Base-by-base conservation (phyloP, 2,797 vertebrate genomes). In the Onychomys torridus region DNA sequence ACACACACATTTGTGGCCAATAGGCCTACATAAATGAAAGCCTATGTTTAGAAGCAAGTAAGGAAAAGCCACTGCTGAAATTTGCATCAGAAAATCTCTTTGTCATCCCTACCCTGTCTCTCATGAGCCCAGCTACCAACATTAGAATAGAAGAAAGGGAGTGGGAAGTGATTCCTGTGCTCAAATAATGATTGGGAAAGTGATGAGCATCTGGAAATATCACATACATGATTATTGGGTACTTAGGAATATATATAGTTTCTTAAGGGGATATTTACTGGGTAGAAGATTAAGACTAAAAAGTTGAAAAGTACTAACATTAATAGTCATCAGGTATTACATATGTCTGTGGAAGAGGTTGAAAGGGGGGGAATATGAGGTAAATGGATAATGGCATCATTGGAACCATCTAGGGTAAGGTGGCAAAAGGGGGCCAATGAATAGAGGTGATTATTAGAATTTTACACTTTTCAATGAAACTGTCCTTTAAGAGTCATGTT, bases 151-250 rank as follows among this genome's bases (percentile, higher is more conserved):
- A 40, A 29, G 4, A 29, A 78, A 65, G 25, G 0, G 6, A 5
- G 29, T 10, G 40, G 1, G 5, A 8, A 1, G 3, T 2, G 5
- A 9, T 59, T 63, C 16, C 2, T n/a, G 3, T 10, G 2, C 11
- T 78, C 75, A 27, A 37, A 29, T 73, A n/a, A n/a, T 9, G 34
- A 10, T 6, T 12, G 6, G 5, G 1, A 3, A 32, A 10, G 10
- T 73, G 13, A 11, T 37, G 2, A 17, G 7, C 65, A 6, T 19
- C 57, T 57, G 14, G 3, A 71, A 40, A 5, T 63, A 37, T 4
- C 32, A 34, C 11, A 37, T 6, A 73, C 4, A 75, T 49, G 49
- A n/a, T 32, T 75, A 0, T 21, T 55, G 11, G 32, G 16, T n/a
- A 76, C 16, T 29, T 61, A 34, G 49, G 40, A 84, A 29, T 46